Evolutionary conservation across 2,113 vertebrate species (phyloP).

Genomic region (Phaetusa simplex): DNA sequence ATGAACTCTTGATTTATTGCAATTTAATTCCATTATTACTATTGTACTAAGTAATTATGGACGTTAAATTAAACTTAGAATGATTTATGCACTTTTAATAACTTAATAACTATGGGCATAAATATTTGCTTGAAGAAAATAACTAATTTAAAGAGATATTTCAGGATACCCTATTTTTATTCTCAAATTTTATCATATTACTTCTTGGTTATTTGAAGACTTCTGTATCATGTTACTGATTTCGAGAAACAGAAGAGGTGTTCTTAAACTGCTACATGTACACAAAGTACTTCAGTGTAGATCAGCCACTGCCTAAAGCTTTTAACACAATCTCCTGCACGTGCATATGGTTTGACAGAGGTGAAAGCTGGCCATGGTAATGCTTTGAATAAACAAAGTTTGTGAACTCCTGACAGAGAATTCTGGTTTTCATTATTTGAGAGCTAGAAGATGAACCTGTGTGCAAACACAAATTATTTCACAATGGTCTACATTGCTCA

Average conservation of each 20-base stretch:
- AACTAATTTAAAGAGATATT: not conserved
- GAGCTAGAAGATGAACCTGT: not conserved
- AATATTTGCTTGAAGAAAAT: not conserved
- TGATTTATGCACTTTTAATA: not conserved
- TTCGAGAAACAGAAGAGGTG: not conserved
- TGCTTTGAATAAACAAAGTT: not conserved
- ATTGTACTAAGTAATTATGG: not conserved
- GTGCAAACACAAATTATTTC: not conserved
- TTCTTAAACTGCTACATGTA: not conserved
- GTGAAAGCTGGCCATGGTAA: not conserved
- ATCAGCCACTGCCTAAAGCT: not conserved
- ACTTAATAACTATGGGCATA: not conserved
- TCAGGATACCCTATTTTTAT: not conserved
- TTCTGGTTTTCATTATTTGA: not conserved
- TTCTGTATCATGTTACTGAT: not conserved
- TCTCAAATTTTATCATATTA: not conserved
- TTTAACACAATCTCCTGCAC: not conserved
- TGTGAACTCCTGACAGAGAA: not conserved
- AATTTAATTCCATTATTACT: not conserved
- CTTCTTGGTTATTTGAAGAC: not conserved
- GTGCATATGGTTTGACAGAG: not conserved
- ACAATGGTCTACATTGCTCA: not conserved
- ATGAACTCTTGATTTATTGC: not conserved
- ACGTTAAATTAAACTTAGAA: not conserved
- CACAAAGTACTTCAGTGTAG: not conserved